A percentile compares a stretch with the other conserved stretches of the same genome.
Evolutionary conservation across 1,140 invertebrate genomes (phyloP).

Genomic region (Heterodera schachtii): DNA sequence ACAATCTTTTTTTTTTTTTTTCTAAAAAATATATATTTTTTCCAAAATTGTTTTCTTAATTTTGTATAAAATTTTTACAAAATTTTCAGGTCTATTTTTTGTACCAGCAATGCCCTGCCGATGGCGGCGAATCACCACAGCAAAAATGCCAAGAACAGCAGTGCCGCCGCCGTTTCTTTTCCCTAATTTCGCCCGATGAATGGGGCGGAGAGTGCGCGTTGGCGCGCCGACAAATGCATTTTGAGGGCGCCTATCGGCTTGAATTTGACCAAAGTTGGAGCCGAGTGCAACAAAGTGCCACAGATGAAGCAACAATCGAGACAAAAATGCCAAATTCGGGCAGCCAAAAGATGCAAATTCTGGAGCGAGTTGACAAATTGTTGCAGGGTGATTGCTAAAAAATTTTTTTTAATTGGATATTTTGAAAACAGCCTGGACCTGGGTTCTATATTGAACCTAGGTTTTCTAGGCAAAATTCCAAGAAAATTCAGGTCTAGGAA

Average conservation of each 20-base stretch:
- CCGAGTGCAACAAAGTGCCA: background rate
- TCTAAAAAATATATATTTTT: no score
- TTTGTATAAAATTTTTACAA: no score
- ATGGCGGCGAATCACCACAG: background rate
- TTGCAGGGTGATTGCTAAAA: background rate
- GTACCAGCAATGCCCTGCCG: background rate
- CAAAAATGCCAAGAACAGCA: no score
- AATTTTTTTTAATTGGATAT: background rate
- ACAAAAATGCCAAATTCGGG: background rate
- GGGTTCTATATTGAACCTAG: no score
- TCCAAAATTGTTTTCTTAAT: no score
- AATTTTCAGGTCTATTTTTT: conserved; percentile 5
- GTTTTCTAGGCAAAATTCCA: no score
- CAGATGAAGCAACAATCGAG: no score
- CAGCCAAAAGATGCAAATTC: background rate
- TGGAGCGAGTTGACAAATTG: background rate
- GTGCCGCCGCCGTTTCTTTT: background rate
- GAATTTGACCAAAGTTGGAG: conserved; percentile 9
- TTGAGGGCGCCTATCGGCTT: background rate
- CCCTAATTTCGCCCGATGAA: conserved; percentile 6
- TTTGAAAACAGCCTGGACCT: no score
- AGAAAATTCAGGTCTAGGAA: no score
- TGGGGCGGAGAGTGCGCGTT: background rate
- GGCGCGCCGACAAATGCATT: background rate
- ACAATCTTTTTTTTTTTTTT: no score